Evolutionary conservation across 1,140 invertebrate genomes (phyloP).

Genomic region (Propsilocerus akamusi): DNA sequence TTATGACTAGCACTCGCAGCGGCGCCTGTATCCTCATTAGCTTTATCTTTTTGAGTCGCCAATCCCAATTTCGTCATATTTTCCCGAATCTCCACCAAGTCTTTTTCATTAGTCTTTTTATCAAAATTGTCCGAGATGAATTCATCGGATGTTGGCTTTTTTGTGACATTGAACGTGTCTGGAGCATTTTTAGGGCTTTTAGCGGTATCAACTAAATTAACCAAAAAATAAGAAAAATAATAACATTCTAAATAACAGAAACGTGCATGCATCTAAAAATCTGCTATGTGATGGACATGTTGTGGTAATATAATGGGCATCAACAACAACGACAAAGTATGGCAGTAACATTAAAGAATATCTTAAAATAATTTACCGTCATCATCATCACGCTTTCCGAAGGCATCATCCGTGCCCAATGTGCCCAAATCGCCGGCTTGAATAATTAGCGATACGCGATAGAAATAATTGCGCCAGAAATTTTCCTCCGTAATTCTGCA

Average conservation of each 20-base stretch:
- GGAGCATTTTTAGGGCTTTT: too few species aligned
- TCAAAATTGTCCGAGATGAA: too few species aligned
- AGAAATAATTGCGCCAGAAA: slow-evolving; percentile 99
- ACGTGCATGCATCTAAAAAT: neutral
- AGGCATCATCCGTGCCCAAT: slow-evolving; percentile 21
- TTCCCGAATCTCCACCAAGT: too few species aligned
- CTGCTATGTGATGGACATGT: neutral
- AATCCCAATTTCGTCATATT: too few species aligned
- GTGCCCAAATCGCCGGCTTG: slow-evolving; percentile 72
- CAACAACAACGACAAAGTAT: neutral
- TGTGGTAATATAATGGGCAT: neutral
- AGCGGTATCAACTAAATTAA: too few species aligned
- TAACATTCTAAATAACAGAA: neutral
- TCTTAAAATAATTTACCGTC: neutral
- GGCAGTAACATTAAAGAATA: neutral
- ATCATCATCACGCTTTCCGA: neutral
- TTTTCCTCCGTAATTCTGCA: slow-evolving; percentile 89
- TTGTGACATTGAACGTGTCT: too few species aligned
- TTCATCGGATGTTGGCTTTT: too few species aligned
- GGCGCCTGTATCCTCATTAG: too few species aligned
- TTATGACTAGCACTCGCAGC: too few species aligned
- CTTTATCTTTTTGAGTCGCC: too few species aligned
- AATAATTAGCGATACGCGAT: slow-evolving; percentile 92
- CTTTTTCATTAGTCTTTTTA: too few species aligned
- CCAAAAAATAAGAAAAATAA: neutral